Base-by-base conservation (phyloP, 2,113 vertebrate species). In the Scophthalmus maximus region DNA sequence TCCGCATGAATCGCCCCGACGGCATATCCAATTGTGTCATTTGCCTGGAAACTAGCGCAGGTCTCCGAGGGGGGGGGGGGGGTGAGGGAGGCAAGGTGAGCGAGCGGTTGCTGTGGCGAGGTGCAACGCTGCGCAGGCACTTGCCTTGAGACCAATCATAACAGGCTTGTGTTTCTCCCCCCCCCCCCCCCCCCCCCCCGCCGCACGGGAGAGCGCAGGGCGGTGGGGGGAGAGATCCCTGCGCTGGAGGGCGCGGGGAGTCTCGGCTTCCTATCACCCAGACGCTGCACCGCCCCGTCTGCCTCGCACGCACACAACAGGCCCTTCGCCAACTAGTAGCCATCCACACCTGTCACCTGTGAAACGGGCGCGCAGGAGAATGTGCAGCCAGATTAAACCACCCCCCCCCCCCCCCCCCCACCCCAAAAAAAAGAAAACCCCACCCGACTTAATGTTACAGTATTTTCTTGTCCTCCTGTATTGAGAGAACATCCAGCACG, bases 31-130 rank as follows among this genome's bases (percentile, higher is more conserved):
- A 94, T 93, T 87, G 91, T 93, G 91, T 91, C 89, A 92, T 94
- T 93, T 93, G 91, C 92, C 93, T 93, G 91, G 92, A 93, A 94
- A 93, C 91, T 92, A 87, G 92, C 38, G 88, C 92, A 91, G 88
- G 91, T 92, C 92, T 93, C 91, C 47, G 90, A 92, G 92, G 92
- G 88, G 87, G n/a, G n/a, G n/a, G n/a, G n/a, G n/a, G n/a, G n/a
- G n/a, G n/a, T n/a, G n/a, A n/a, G n/a, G n/a, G n/a, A 90, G 87
- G 82, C 82, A 81, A 93, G 92, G 91, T 93, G 91, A 93, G 86
- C 34, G 89, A 78, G 85, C 81, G 82, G 83, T 83, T 73, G 87
- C 86, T 61, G 89, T 82, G 49, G 83, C 76, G 88, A 87, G 92
- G 93, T 89, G 83, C 86, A 81, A 86, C 80, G 55, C 85, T 70